Conservation (phyloP, 2,113 vertebrate species). For the Butorides virescens region DNA sequence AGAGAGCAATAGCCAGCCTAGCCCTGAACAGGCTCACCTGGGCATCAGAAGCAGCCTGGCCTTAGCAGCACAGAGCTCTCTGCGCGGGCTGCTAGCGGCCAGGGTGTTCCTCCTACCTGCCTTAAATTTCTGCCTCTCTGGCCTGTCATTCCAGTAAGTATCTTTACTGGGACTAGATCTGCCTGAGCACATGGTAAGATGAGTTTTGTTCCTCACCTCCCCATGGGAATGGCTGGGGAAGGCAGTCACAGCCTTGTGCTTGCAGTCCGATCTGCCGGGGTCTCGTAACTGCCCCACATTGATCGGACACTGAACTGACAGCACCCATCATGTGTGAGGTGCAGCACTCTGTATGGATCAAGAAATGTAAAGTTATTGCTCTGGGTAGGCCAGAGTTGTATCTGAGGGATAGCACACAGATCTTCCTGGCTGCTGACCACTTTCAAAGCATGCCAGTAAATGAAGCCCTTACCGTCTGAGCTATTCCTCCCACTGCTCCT, state of each 20-base stretch:
- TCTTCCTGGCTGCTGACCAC: neutral
- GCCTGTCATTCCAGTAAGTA: neutral
- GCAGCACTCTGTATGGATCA: neutral
- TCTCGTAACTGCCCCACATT: rapidly evolving
- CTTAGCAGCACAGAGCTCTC: neutral
- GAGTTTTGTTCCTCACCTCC: neutral
- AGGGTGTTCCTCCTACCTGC: neutral
- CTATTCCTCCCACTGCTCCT: neutral
- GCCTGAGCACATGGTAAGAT: neutral
- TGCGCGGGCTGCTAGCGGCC: neutral
- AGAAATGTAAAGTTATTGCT: neutral
- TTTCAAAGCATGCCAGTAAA: neutral
- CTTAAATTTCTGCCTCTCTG: neutral
- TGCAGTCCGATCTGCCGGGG: neutral
- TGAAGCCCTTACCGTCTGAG: neutral
- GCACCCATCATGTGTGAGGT: rapidly evolving
- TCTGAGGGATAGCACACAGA: neutral
- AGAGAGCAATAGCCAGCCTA: neutral
- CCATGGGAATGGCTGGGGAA: neutral
- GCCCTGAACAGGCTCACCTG: neutral
- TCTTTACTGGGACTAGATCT: neutral
- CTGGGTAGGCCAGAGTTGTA: neutral
- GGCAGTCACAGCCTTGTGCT: neutral
- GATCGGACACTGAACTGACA: neutral
- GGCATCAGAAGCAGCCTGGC: neutral